A percentile compares a stretch with the other conserved stretches of the same genome.
These are phyloP conservation scores for Petrolisthes cinctipes DNA, from an alignment of 2,888 invertebrate genomes.

Conservation along the genomic window DNA sequence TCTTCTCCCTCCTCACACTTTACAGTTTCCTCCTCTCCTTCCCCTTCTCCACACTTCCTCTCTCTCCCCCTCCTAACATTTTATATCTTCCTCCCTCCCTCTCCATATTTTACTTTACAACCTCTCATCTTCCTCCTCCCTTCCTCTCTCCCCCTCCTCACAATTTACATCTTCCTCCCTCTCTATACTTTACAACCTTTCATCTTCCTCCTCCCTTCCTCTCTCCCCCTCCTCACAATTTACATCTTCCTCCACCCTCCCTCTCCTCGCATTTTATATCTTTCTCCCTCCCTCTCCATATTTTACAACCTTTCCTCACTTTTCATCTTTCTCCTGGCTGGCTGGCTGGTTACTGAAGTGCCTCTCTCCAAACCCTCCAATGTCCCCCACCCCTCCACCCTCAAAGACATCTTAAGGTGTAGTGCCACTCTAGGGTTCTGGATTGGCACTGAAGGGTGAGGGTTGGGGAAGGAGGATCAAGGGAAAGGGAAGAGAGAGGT, in stretches of 20 bases:
- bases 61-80: not conserved
- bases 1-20: not conserved
- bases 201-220: too few relatives aligned
- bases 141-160: not conserved
- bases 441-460: not conserved
- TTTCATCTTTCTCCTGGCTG: too few relatives aligned
- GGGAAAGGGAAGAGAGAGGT: not conserved
- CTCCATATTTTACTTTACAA: not conserved
- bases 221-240: too few relatives aligned
- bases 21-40: constrained; percentile 2
- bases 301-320: too few relatives aligned
- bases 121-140: not conserved
- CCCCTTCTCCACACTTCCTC: not conserved
- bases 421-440: too few relatives aligned
- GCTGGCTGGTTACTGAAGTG: too few relatives aligned
- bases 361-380: too few relatives aligned
- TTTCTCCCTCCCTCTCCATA: constrained; percentile 20
- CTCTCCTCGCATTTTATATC: constrained; percentile 10
- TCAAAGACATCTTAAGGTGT: too few relatives aligned
- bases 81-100: not conserved
- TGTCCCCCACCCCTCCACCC: too few relatives aligned
- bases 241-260: not conserved
- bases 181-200: not conserved
- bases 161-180: not conserved
- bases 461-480: not conserved